These are phyloP conservation scores for Nylanderia fulva DNA, from an alignment of 1,140 invertebrate genomes.

Conservation along the genomic window DNA sequence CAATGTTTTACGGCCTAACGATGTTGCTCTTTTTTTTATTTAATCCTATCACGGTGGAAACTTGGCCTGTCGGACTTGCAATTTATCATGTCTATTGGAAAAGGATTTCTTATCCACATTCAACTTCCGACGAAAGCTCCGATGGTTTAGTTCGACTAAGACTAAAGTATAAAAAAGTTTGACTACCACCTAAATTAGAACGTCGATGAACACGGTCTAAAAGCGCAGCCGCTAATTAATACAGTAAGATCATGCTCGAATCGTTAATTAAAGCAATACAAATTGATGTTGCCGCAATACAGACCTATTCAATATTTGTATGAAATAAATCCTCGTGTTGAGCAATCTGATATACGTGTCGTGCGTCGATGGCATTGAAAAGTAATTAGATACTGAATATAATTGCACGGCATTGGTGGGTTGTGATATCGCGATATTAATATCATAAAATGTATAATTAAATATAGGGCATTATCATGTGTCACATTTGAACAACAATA, in stretches of 20 bases:
- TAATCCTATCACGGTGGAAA: conserved; percentile 34
- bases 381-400: conserved; percentile 54
- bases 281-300: conserved; percentile 36
- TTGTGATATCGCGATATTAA: conserved; percentile 22
- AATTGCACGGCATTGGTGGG: conserved; percentile 23
- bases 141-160: conserved; percentile 22
- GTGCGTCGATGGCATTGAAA: conserved; percentile 20
- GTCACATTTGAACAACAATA: neutral
- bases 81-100: conserved; percentile 49
- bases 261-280: conserved; percentile 51
- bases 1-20: neutral
- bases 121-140: conserved; percentile 4
- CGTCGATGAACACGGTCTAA: neutral
- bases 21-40: conserved; percentile 25
- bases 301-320: conserved; percentile 29
- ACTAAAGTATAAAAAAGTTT: neutral
- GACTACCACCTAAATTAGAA: neutral
- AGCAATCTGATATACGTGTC: conserved; percentile 54
- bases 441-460: conserved; percentile 36
- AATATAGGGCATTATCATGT: conserved; percentile 15
- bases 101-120: conserved; percentile 12
- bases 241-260: conserved; percentile 7
- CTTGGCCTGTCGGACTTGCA: conserved; percentile 1
- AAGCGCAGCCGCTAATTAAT: conserved; percentile 22
- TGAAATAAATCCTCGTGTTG: conserved; percentile 35